Conservation (phyloP, 2,888 invertebrate genomes). For the Dyspetes luteomarginatus region DNA sequence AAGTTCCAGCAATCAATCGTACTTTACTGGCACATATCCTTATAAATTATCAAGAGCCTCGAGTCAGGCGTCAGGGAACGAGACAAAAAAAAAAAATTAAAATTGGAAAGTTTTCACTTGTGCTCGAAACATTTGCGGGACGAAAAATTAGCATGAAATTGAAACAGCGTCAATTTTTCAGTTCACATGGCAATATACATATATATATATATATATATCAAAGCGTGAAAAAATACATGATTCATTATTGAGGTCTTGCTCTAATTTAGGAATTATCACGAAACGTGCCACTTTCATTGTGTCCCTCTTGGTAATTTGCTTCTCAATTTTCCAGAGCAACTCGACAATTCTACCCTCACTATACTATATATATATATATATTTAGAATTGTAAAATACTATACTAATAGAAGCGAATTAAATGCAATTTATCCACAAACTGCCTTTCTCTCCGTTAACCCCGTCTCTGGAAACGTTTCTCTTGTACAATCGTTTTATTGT, state of each 20-base stretch:
- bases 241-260: no score
- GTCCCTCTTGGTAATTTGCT: slow-evolving; percentile 3
- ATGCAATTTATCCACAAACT: slow-evolving; percentile 49
- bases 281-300: no score
- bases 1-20: slow-evolving; percentile 29
- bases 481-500: slow-evolving; percentile 32
- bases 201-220: no score
- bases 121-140: neutral
- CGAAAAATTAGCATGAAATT: neutral
- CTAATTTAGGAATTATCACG: no score
- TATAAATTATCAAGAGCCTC: neutral
- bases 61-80: neutral
- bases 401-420: slow-evolving; percentile 49
- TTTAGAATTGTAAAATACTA: slow-evolving; percentile 15
- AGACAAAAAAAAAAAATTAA: neutral
- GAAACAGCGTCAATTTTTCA: neutral
- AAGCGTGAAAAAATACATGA: no score
- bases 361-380: neutral
- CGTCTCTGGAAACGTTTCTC: slow-evolving; percentile 39
- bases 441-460: slow-evolving; percentile 43
- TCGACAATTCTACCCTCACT: slow-evolving; percentile 16
- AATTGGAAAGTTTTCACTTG: neutral
- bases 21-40: slow-evolving; percentile 4
- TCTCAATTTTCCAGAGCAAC: slow-evolving; percentile 40
- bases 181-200: no score